Percentiles rank a stretch among this genome's conserved stretches.
These are phyloP conservation scores for Dromas ardeola DNA, from an alignment of 2,113 vertebrate genomes.

Conservation along the genomic window DNA sequence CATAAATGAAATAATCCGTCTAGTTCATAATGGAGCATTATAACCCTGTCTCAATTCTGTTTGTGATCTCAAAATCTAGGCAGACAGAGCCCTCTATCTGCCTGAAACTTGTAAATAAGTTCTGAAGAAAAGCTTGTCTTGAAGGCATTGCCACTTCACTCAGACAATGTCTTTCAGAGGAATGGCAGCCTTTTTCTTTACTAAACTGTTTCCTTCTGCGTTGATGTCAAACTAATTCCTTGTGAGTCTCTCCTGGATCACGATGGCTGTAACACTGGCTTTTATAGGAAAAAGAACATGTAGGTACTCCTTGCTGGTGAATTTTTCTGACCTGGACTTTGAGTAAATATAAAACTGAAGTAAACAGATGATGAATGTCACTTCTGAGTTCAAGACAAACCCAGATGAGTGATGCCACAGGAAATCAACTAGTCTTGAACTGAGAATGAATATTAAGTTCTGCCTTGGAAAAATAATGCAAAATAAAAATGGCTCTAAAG, in stretches of 20 bases:
- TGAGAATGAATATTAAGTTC: not conserved
- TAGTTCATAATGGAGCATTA: not conserved
- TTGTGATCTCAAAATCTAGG: slow-evolving; percentile 5
- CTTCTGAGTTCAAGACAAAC: not conserved
- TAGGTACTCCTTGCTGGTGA: not conserved
- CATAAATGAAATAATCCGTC: not conserved
- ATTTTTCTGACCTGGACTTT: not conserved
- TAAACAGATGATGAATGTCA: not conserved
- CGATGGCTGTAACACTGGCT: not conserved
- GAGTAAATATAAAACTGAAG: not conserved
- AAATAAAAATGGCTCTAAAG: not conserved
- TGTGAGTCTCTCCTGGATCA: not conserved
- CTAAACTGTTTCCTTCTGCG: not conserved
- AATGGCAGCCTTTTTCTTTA: not conserved
- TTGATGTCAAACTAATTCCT: not conserved
- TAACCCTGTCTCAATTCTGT: not conserved
- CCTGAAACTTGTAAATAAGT: not conserved
- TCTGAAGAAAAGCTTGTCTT: not conserved
- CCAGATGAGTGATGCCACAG: not conserved
- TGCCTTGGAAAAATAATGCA: not conserved
- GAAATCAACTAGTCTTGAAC: not conserved
- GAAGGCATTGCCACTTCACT: not conserved
- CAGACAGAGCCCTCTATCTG: slow-evolving; percentile 46
- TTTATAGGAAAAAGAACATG: not conserved
- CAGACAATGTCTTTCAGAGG: not conserved